phyloP scores from a whole-genome alignment of 2,113 vertebrate species.

The Chloropsis cyanopogon region DNA sequence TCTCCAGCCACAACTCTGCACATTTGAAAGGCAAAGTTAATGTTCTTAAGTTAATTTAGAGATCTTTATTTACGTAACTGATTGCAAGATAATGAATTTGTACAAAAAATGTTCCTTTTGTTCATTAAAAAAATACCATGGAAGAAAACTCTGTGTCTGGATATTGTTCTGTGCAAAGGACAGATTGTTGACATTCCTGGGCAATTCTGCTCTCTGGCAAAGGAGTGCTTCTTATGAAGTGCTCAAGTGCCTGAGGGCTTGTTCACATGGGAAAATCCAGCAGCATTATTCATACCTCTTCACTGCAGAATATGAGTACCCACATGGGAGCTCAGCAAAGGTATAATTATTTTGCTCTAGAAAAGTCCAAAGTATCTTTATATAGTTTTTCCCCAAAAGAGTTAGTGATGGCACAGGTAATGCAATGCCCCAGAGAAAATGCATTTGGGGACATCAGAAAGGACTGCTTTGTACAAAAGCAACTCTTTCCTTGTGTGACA shows the following conservation, averaged over 20 bases:
- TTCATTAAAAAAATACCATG: neutral
- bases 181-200: conserved; percentile 10
- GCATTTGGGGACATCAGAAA: neutral
- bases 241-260: conserved; percentile 18
- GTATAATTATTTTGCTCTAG: conserved; percentile 7
- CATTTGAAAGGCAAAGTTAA: neutral
- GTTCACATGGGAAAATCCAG: conserved; percentile 27
- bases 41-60: neutral
- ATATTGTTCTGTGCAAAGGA: neutral
- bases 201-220: conserved; percentile 16
- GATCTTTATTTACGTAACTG: neutral
- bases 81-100: neutral
- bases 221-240: conserved; percentile 13
- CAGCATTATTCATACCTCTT: conserved; percentile 26
- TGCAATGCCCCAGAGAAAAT: neutral
- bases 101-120: neutral
- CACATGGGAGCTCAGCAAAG: neutral
- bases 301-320: neutral
- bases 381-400: neutral
- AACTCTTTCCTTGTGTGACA: neutral
- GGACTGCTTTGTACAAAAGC: neutral
- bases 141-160: neutral
- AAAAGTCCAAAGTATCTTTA: neutral
- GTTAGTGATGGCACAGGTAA: neutral
- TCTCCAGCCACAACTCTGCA: neutral